Evolutionary conservation across 2,113 vertebrate genomes (phyloP).

Genomic region (Pipa parva): DNA sequence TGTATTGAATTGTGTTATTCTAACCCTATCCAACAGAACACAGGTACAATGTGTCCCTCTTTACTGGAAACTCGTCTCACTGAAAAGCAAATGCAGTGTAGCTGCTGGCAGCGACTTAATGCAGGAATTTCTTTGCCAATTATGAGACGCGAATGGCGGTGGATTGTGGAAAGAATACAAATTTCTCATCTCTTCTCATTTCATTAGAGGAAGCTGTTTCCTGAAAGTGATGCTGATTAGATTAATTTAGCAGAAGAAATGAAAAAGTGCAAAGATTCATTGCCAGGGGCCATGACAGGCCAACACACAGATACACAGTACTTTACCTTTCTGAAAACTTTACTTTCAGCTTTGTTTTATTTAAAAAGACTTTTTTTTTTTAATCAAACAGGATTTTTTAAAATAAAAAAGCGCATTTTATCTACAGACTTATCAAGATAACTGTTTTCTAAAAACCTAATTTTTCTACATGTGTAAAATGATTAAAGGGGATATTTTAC

Average conservation of each 20-base stretch:
- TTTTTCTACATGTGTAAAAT: too few relatives aligned
- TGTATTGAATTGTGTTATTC: too few relatives aligned
- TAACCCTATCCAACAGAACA: too few relatives aligned
- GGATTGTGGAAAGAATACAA: conserved; percentile 22
- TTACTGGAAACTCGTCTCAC: not conserved
- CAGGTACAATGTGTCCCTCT: too few relatives aligned
- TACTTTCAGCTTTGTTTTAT: too few relatives aligned
- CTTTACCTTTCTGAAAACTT: too few relatives aligned
- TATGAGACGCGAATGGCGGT: conserved; percentile 12
- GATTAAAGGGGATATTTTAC: too few relatives aligned
- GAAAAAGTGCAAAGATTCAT: not conserved
- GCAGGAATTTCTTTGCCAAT: conserved; percentile 25
- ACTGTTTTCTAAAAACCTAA: too few relatives aligned
- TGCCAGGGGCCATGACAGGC: conserved; percentile 9
- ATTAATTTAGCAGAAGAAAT: conserved; percentile 36
- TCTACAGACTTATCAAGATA: too few relatives aligned
- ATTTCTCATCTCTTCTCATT: conserved; percentile 25
- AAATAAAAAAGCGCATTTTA: too few relatives aligned
- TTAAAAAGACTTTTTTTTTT: too few relatives aligned
- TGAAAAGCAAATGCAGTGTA: conserved; percentile 1
- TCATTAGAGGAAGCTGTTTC: conserved; percentile 26
- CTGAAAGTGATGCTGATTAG: conserved; percentile 36
- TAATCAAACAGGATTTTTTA: too few relatives aligned
- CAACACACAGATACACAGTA: conserved; percentile 1
- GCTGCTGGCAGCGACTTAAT: conserved; percentile 14